Evolutionary conservation across 2,797 vertebrate species (phyloP), one percentile per base, ranked within the genome.

Genomic region (Typhlichthys subterraneus): DNA sequence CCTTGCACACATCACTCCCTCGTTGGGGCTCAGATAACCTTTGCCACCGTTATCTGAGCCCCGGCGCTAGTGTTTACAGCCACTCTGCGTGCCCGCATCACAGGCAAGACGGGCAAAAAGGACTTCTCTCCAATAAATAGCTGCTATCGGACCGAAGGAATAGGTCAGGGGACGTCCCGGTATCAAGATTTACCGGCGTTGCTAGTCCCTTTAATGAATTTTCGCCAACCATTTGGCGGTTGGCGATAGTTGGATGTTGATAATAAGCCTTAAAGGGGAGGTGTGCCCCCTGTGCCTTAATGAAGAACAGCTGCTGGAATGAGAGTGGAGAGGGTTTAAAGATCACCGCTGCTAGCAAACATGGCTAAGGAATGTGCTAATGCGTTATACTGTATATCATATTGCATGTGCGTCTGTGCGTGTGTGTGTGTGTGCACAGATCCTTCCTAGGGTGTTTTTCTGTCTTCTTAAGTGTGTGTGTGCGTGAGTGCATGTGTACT

Each of bases 241-340:
- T 10, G 13, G 23, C 29, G 31, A 49, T 23, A 47, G 42, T 10
- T 3, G 10, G 71, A 83, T 70, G 78, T 88, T 59, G 84, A 85
- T 87, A 87, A 87, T 75, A 61, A 89, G 86, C 74, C 85, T 77
- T 73, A 48, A 69, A 82, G 86, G 79, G 73, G 74, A 58, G 2
- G 4, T 5, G 53, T 4, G 0, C 23, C 23, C 23, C 23, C 23
- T 49, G 67, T 61, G 56, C 73, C 66, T 6, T 88, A 86, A 89
- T 84, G 86, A 85, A 78, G 19, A 23, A 23, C 23, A 23, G 23
- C 23, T 23, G 23, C 23, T 3, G 3, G 23, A 23, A 23, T 23
- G 23, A 23, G 23, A 19, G 51, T 4, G 15, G 82, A 73, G 53
- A 0, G 29, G 73, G 72, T 56, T 56, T 38, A 38, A 38, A 38